Conservation (phyloP, 30 jellyfish, hydroid and myxozoan genomes). For the Rhopilema esculentum region DNA sequence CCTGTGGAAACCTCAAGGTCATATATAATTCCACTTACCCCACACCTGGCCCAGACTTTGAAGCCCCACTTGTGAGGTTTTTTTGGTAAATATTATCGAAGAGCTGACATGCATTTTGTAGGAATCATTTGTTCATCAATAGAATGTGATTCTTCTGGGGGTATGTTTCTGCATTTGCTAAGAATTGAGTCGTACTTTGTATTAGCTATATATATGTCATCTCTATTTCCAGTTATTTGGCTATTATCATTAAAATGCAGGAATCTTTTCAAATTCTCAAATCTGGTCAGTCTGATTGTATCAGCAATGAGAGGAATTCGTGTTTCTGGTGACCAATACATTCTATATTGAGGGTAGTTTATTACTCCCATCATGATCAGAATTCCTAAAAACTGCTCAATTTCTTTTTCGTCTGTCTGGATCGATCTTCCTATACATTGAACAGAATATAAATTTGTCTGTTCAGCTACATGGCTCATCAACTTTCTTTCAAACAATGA, state of each 20-base stretch:
- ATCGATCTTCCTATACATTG: conserved; percentile 5
- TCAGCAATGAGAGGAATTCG: conserved; percentile 34
- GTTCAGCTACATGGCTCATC: too few species aligned
- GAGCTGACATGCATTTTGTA: conserved; percentile 39
- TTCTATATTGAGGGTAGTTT: conserved; percentile 44
- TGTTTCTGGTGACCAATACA: conserved; percentile 46
- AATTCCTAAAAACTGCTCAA: conserved; percentile 39
- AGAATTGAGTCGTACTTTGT: neutral
- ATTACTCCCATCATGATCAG: conserved; percentile 39
- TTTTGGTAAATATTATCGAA: conserved; percentile 56
- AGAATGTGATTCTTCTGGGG: conserved; percentile 33
- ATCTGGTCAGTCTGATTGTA: conserved; percentile 24
- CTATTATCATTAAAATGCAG: conserved; percentile 18
- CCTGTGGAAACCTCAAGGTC: conserved; percentile 55
- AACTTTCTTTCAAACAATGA: too few species aligned
- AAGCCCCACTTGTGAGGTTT: conserved; percentile 69
- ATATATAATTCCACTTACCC: conserved; percentile 33
- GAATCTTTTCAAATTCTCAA: conserved; percentile 38
- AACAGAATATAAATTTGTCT: too few species aligned
- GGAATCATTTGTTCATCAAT: conserved; percentile 65
- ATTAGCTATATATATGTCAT: too few species aligned
- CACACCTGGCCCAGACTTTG: conserved; percentile 67
- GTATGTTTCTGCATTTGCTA: conserved; percentile 14
- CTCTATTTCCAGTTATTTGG: conserved; percentile 2
- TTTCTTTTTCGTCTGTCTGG: conserved; percentile 22